A percentile compares a stretch with the other conserved stretches of the same genome.
Evolutionary conservation across 2,113 vertebrate species (phyloP).

Genomic region (Mugil cephalus): DNA sequence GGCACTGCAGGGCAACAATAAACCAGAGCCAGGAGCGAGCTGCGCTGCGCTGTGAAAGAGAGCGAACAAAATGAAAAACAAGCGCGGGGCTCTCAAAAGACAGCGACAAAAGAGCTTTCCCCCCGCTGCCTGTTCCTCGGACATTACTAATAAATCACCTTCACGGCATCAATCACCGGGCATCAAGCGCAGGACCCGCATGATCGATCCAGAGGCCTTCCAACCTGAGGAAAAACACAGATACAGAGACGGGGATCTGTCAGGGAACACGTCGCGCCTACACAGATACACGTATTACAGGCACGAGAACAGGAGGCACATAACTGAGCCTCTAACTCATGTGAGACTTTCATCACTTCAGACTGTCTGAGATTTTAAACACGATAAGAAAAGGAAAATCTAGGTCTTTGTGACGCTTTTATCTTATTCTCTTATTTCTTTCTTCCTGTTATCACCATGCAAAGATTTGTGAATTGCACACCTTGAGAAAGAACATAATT

Average conservation of each 20-base stretch:
- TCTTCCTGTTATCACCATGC: no score
- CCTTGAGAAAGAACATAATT: no score
- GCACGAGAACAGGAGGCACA: no score
- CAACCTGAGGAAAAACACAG: constrained; percentile 41
- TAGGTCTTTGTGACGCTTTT: neutral
- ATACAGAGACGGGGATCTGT: constrained; percentile 1
- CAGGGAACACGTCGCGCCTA: constrained; percentile 5
- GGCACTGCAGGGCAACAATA: constrained; percentile 60
- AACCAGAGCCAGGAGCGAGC: constrained; percentile 23
- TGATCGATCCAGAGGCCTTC: constrained; percentile 52
- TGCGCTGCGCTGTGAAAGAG: constrained; percentile 11
- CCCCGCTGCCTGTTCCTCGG: constrained; percentile 50
- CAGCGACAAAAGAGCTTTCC: constrained; percentile 69
- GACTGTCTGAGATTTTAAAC: no score
- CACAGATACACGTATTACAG: no score
- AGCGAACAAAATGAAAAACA: constrained; percentile 66
- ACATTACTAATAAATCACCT: constrained; percentile 72
- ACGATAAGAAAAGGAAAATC: neutral
- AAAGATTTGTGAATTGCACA: no score
- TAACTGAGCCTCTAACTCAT: no score
- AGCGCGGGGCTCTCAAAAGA: constrained; percentile 54
- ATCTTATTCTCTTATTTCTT: neutral
- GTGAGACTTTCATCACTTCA: no score
- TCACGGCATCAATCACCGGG: constrained; percentile 61
- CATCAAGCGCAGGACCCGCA: constrained; percentile 45